Conservation (phyloP, 2,113 vertebrate species). For the Gallinago paraguaiae region DNA sequence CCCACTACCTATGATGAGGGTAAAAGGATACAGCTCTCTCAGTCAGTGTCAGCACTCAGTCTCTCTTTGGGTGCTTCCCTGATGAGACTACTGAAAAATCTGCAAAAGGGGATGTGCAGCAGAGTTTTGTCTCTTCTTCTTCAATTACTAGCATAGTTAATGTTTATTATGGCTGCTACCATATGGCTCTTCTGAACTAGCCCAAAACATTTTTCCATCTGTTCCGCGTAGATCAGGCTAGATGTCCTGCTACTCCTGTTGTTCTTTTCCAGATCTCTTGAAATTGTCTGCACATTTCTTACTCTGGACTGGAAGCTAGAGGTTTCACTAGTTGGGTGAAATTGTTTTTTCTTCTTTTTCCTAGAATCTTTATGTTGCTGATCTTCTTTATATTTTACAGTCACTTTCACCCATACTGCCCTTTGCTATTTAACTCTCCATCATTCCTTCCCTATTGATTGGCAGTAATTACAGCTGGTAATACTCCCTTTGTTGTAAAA, state of each 20-base stretch:
- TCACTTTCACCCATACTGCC: background rate
- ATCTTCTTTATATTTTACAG: background rate
- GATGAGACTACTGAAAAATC: background rate
- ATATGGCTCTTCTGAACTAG: background rate
- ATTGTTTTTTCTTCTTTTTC: background rate
- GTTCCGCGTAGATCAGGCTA: background rate
- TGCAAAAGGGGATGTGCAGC: background rate
- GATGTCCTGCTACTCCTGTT: background rate
- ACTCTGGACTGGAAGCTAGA: background rate
- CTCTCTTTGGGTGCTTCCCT: background rate
- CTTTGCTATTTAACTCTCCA: background rate
- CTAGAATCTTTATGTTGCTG: background rate
- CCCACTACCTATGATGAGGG: fast-evolving
- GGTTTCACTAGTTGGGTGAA: background rate
- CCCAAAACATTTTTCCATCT: background rate
- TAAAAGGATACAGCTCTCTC: background rate
- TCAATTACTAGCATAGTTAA: background rate
- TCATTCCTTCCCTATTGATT: background rate
- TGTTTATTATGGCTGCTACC: background rate
- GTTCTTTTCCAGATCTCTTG: background rate
- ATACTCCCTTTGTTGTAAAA: background rate
- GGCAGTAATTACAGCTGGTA: background rate
- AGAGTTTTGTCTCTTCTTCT: background rate
- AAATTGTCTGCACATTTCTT: background rate
- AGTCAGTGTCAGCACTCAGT: background rate